Conservation (phyloP, 2,113 vertebrate species). For the Pelvicachromis taeniatus region DNA sequence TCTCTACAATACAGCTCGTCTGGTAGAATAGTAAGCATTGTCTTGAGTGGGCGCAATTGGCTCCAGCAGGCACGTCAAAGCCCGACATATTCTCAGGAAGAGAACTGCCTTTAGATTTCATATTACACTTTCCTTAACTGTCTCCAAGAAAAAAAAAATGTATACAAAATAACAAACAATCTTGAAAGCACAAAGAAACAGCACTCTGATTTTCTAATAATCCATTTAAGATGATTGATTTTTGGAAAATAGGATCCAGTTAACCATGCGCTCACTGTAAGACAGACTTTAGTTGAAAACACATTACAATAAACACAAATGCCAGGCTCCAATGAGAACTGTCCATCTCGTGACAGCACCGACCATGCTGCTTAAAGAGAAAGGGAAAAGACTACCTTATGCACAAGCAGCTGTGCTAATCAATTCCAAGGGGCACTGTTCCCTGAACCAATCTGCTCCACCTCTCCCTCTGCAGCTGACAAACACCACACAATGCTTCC, state of each 20-base stretch:
- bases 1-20: background rate
- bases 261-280: background rate
- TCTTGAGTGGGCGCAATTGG: background rate
- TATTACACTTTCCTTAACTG: background rate
- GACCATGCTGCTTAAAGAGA: background rate
- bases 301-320: background rate
- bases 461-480: background rate
- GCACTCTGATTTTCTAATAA: background rate
- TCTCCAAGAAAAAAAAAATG: background rate
- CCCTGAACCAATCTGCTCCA: background rate
- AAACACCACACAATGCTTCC: background rate
- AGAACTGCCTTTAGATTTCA: background rate
- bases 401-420: background rate
- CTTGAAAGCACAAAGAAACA: background rate
- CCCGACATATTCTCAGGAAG: background rate
- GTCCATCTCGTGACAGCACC: background rate
- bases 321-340: background rate
- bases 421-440: background rate
- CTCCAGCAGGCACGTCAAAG: background rate
- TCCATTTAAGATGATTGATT: background rate
- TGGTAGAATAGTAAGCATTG: background rate
- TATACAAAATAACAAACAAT: background rate
- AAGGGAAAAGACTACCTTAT: background rate
- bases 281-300: background rate
- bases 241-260: background rate